Conservation (phyloP, 2,113 vertebrate genomes). For the Thomomys bottae region DNA sequence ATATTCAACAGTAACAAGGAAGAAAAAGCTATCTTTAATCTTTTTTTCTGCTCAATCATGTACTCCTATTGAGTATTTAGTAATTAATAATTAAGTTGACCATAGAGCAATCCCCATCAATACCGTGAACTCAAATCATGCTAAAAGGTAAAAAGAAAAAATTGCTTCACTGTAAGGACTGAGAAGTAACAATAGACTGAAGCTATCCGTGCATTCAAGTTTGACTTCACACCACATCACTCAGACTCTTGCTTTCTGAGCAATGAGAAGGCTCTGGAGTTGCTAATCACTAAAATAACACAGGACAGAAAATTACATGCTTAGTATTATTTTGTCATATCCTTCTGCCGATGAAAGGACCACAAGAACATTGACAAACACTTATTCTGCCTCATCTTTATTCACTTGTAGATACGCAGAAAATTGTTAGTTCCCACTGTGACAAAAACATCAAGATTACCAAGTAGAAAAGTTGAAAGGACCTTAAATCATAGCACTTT, state of each 20-base stretch:
- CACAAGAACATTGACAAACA: conserved; percentile 52
- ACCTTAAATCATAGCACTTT: conserved; percentile 28
- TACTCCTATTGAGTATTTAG: conserved; percentile 21
- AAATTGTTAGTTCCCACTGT: conserved; percentile 67
- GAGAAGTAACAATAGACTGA: conserved; percentile 59
- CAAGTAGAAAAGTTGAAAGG: conserved; percentile 57
- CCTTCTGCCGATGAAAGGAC: conserved; percentile 64
- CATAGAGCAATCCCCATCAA: neutral
- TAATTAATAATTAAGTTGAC: conserved; percentile 62
- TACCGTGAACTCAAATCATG: neutral
- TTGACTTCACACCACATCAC: conserved; percentile 44
- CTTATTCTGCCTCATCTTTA: conserved; percentile 9
- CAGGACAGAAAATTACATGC: conserved; percentile 43
- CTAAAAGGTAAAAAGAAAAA: conserved; percentile 33
- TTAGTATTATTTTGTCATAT: conserved; percentile 66
- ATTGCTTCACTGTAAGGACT: conserved; percentile 50
- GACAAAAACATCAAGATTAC: conserved; percentile 52
- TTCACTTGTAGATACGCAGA: conserved; percentile 74
- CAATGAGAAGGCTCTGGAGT: conserved; percentile 42
- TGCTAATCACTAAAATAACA: conserved; percentile 70
- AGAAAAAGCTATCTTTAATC: conserved; percentile 12
- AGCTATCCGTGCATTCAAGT: conserved; percentile 66
- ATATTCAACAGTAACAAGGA: conserved; percentile 47
- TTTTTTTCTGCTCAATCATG: conserved; percentile 53
- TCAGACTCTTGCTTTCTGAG: conserved; percentile 65